Evolutionary conservation across 1,140 invertebrate species (phyloP).

Genomic region (Drosophila virilis): DNA sequence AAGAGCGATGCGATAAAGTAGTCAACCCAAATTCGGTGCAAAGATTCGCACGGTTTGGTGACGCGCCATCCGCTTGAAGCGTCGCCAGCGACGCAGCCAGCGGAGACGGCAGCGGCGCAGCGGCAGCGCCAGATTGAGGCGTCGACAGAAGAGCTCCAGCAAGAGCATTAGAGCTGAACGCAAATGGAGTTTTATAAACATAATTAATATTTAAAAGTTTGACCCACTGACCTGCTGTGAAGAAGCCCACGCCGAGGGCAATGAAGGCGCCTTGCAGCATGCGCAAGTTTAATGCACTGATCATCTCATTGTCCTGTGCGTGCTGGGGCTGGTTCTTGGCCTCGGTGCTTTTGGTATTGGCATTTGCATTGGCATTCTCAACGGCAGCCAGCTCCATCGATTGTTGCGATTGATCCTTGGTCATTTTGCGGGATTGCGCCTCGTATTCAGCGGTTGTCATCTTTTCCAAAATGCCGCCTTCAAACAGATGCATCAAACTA

Average conservation of each 20-base stretch:
- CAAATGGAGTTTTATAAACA: not conserved
- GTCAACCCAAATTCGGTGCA: slow-evolving; percentile 55
- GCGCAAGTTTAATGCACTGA: slow-evolving; percentile 87
- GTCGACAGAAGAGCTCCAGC: slow-evolving; percentile 44
- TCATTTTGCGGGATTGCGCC: slow-evolving; percentile 86
- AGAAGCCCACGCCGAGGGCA: slow-evolving; percentile 86
- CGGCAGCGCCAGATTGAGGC: slow-evolving; percentile 22
- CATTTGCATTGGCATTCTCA: slow-evolving; percentile 54
- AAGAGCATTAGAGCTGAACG: slow-evolving; percentile 33
- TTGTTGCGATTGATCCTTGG: slow-evolving; percentile 65
- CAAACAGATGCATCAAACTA: slow-evolving; percentile 89
- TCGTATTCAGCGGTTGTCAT: slow-evolving; percentile 89
- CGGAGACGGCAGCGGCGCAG: slow-evolving; percentile 25
- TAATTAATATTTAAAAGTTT: not conserved
- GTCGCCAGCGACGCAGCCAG: slow-evolving; percentile 48
- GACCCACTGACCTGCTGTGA: slow-evolving; percentile 57
- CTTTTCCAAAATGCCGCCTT: slow-evolving; percentile 89
- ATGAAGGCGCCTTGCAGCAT: slow-evolving; percentile 89
- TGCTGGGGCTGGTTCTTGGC: slow-evolving; percentile 17
- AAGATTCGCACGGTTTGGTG: slow-evolving; percentile 61
- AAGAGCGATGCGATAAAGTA: slow-evolving; percentile 35
- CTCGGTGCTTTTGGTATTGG: slow-evolving; percentile 45
- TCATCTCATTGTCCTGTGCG: slow-evolving; percentile 57
- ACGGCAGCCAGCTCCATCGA: slow-evolving; percentile 52
- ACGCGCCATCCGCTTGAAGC: slow-evolving; percentile 27